phyloP scores from a whole-genome alignment of 1,140 invertebrate genomes.

The Drosophila gunungcola region DNA sequence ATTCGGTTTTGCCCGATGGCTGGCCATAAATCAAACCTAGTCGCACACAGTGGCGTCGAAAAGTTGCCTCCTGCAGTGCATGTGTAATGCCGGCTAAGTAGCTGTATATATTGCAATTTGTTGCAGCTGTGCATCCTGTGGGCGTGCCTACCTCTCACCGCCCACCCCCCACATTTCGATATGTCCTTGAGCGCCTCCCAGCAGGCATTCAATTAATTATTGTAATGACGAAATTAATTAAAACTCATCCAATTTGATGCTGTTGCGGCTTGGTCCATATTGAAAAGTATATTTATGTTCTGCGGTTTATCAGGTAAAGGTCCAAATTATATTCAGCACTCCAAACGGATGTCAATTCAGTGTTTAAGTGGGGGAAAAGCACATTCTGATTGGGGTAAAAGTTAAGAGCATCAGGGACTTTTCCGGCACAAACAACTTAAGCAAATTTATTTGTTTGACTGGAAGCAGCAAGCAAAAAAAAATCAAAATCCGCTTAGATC shows the following conservation, averaged over 20 bases:
- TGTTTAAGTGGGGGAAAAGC: conserved; percentile 24
- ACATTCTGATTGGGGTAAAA: conserved; percentile 26
- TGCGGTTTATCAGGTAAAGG: conserved; percentile 29
- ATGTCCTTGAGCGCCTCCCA: conserved; percentile 34
- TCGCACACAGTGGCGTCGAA: conserved; percentile 45
- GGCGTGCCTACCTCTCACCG: not conserved
- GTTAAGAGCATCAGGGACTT: conserved; percentile 67
- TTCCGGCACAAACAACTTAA: conserved; percentile 57
- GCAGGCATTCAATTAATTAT: conserved; percentile 68
- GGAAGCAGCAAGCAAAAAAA: conserved; percentile 49
- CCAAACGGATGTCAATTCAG: conserved; percentile 25
- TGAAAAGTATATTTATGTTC: conserved; percentile 47
- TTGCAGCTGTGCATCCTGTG: conserved; percentile 46
- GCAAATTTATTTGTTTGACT: conserved; percentile 45
- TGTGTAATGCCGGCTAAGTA: conserved; percentile 46
- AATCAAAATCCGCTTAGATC: conserved; percentile 73
- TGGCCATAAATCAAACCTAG: conserved; percentile 57
- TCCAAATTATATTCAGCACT: not conserved
- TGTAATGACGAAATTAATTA: conserved; percentile 77
- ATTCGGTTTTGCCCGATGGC: conserved; percentile 22
- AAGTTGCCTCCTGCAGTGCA: conserved; percentile 41
- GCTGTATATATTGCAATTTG: conserved; percentile 66
- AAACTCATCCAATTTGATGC: conserved; percentile 55
- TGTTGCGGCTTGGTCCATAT: conserved; percentile 55
- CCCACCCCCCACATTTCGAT: not conserved